A percentile compares a stretch with the other conserved stretches of the same genome.
Evolutionary conservation across 2,888 invertebrate species (phyloP).

Genomic region (Drosophila mimica): DNA sequence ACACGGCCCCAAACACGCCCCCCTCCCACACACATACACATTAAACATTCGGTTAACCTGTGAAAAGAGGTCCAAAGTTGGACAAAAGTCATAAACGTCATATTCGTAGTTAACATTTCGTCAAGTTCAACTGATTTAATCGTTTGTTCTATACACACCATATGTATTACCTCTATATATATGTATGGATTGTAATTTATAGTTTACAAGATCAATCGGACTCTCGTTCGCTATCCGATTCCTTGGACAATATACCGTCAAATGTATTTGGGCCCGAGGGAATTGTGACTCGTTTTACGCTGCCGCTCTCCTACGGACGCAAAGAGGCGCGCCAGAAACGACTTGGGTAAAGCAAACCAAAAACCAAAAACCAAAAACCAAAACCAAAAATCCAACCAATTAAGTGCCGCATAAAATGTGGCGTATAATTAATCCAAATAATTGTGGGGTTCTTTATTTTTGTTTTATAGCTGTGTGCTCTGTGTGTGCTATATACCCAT

Average conservation of each 20-base stretch:
- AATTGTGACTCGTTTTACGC: conserved; percentile 89
- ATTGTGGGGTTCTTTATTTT: conserved; percentile 18
- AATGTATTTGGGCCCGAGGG: conserved; percentile 87
- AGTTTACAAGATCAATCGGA: conserved; percentile 86
- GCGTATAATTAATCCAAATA: conserved; percentile 35
- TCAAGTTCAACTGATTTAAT: conserved; percentile 8
- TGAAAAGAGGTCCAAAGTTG: conserved; percentile 4
- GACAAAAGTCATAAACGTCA: conserved; percentile 21
- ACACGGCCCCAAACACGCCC: neutral
- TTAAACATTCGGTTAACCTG: conserved; percentile 7
- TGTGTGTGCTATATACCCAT: neutral
- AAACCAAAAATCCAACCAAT: conserved; percentile 10
- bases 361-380: conserved; percentile 31
- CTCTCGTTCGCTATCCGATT: conserved; percentile 86
- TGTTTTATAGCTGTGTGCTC: conserved; percentile 15
- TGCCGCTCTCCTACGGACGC: conserved; percentile 92
- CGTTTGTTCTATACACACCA: conserved; percentile 14
- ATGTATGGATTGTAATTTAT: conserved; percentile 68
- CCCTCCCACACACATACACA: conserved; percentile 4
- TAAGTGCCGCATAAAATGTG: conserved; percentile 3
- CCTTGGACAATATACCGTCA: conserved; percentile 87
- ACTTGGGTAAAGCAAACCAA: conserved; percentile 88
- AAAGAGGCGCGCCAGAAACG: conserved; percentile 92
- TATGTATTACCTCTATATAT: conserved; percentile 47
- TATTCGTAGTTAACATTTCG: conserved; percentile 10